Evolutionary conservation across 2,113 vertebrate genomes (phyloP).

Genomic region (Lucifuga dentata): DNA sequence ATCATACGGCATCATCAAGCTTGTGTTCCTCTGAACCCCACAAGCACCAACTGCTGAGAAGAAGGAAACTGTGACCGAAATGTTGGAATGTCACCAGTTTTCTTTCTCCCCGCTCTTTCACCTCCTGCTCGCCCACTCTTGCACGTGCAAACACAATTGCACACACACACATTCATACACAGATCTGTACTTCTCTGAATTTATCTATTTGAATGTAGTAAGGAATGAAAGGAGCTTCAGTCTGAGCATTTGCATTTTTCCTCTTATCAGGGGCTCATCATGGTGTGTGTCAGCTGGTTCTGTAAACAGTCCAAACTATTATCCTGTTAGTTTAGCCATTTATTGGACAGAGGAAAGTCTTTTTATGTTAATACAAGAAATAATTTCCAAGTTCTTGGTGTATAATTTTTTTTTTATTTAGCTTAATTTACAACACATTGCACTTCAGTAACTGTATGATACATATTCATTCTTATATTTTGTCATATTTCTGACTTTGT

Average conservation of each 20-base stretch:
- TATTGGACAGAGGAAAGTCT: constrained; percentile 15
- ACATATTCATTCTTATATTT: no score
- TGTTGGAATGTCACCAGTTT: constrained; percentile 42
- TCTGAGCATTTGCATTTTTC: constrained; percentile 60
- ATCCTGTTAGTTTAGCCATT: constrained; percentile 8
- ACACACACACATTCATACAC: neutral
- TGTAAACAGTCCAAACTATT: constrained; percentile 3
- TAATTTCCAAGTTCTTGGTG: no score
- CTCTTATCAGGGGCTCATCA: constrained; percentile 53
- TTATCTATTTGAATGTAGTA: constrained; percentile 58
- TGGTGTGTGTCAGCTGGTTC: constrained; percentile 49
- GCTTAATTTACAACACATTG: no score
- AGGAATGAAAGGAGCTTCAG: constrained; percentile 62
- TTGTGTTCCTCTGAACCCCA: constrained; percentile 3
- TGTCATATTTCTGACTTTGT: no score
- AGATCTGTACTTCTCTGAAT: constrained; percentile 53
- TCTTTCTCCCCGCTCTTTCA: neutral
- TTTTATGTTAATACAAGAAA: no score
- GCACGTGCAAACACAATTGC: neutral
- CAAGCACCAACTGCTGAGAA: constrained; percentile 8
- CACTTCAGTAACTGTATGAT: no score
- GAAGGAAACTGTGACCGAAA: constrained; percentile 37
- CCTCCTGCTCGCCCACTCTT: constrained; percentile 6
- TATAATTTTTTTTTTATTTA: no score
- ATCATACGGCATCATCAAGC: neutral